Evolutionary conservation across 53 echinoderm and acorn worm genomes (phyloP).

Genomic region (Stichopus horrens): DNA sequence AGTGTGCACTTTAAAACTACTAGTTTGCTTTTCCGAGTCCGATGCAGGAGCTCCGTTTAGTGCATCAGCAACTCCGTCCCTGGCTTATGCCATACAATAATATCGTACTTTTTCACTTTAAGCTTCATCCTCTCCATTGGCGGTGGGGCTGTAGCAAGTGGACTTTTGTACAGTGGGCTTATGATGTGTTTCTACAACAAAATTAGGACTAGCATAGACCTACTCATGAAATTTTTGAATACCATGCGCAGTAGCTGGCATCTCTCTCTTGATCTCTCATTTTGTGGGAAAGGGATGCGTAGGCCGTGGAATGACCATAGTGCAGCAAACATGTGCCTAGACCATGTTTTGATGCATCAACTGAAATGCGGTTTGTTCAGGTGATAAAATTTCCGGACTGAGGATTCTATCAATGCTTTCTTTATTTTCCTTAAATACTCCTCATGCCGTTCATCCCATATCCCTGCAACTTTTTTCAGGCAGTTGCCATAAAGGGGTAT

Average conservation of each 20-base stretch:
- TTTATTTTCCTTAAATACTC: constrained; percentile 38
- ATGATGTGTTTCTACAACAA: constrained; percentile 41
- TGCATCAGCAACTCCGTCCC: constrained; percentile 30
- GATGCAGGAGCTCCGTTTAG: neutral
- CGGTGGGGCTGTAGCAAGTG: constrained; percentile 31
- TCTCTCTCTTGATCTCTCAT: constrained; percentile 8
- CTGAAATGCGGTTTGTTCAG: constrained; percentile 3
- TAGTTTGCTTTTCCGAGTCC: neutral
- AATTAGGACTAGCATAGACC: constrained; percentile 1
- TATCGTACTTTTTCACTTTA: constrained; percentile 55
- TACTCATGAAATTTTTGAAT: constrained; percentile 27
- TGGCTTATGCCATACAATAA: constrained; percentile 44
- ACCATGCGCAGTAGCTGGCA: constrained; percentile 52
- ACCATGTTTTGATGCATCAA: too few relatives aligned
- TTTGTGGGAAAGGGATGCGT: neutral
- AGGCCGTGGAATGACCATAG: too few relatives aligned
- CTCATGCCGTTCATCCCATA: too few relatives aligned
- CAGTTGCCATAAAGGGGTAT: constrained; percentile 13
- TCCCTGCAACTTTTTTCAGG: too few relatives aligned
- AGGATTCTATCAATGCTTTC: constrained; percentile 1
- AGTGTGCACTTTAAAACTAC: neutral
- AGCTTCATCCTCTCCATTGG: constrained; percentile 53
- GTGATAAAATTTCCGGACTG: constrained; percentile 47
- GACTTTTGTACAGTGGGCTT: constrained; percentile 28
- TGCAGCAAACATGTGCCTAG: too few relatives aligned